Evolutionary conservation across 2,113 vertebrate genomes (phyloP).

Genomic region (Oncorhynchus gorbuscha): DNA sequence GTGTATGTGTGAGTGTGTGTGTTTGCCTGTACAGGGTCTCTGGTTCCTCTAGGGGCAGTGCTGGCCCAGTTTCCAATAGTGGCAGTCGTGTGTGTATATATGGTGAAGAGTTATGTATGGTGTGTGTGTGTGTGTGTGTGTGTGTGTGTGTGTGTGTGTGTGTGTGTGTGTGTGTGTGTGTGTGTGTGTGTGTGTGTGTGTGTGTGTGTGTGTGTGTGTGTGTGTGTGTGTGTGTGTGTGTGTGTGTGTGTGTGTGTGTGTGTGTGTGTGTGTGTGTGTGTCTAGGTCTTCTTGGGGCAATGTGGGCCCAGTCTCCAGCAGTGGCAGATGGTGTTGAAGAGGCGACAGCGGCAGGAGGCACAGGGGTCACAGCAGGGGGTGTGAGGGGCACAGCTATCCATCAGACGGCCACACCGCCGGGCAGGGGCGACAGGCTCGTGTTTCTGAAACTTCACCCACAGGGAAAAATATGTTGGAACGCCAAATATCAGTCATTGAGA

Average conservation of each 20-base stretch:
- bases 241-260: too few species aligned
- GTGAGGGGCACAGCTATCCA: slow-evolving; percentile 65
- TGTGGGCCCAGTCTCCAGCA: slow-evolving; percentile 70
- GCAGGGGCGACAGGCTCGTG: slow-evolving; percentile 21
- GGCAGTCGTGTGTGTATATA: too few species aligned
- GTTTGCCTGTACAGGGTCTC: background rate
- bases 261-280: too few species aligned
- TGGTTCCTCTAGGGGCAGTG: background rate
- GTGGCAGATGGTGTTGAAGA: slow-evolving; percentile 78
- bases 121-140: too few species aligned
- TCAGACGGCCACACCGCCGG: slow-evolving; percentile 61
- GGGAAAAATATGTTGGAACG: background rate
- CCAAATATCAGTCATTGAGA: background rate
- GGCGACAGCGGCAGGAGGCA: slow-evolving; percentile 72
- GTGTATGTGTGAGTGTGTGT: slow-evolving; percentile 1
- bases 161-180: too few species aligned
- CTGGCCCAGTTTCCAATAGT: too few species aligned
- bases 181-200: too few species aligned
- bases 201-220: too few species aligned
- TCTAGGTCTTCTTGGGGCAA: slow-evolving; percentile 49
- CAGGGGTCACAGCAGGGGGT: slow-evolving; percentile 74
- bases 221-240: too few species aligned
- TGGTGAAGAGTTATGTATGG: too few species aligned
- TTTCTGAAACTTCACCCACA: slow-evolving; percentile 43
- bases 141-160: too few species aligned